Conservation (phyloP, 2,113 vertebrate species). For the Ranitomeya imitator region DNA sequence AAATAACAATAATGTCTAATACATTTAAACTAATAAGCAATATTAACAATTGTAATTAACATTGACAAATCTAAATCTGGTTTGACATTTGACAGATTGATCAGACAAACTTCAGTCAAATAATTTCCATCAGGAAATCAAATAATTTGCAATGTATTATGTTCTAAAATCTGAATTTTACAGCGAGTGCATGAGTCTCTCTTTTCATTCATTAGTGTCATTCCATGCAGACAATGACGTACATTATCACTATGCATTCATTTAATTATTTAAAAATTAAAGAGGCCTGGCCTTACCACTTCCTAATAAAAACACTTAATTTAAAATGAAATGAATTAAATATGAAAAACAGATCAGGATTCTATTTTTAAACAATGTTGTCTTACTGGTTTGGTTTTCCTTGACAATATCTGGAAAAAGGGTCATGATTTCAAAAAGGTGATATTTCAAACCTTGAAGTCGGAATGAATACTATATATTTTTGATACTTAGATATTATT, state of each 20-base stretch:
- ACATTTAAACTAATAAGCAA: neutral
- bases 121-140: conserved; percentile 14
- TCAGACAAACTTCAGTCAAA: neutral
- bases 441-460: conserved; percentile 33
- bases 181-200: neutral
- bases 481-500: conserved; percentile 43
- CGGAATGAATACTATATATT: neutral
- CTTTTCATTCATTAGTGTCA: conserved; percentile 43
- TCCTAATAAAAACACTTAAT: conserved; percentile 54
- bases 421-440: conserved; percentile 23
- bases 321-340: conserved; percentile 42
- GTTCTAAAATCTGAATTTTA: conserved; percentile 14
- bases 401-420: conserved; percentile 34
- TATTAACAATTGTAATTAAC: neutral
- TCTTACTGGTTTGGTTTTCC: conserved; percentile 33
- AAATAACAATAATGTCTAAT: too few relatives aligned
- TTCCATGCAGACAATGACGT: conserved; percentile 51
- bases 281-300: conserved; percentile 49
- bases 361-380: conserved; percentile 51
- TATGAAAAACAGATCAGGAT: conserved; percentile 53
- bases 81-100: conserved; percentile 30
- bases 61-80: neutral
- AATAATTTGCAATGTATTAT: neutral
- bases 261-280: conserved; percentile 53
- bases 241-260: conserved; percentile 43